phyloP scores from a whole-genome alignment of 2,888 invertebrate genomes.

The Monopis laevigella region DNA sequence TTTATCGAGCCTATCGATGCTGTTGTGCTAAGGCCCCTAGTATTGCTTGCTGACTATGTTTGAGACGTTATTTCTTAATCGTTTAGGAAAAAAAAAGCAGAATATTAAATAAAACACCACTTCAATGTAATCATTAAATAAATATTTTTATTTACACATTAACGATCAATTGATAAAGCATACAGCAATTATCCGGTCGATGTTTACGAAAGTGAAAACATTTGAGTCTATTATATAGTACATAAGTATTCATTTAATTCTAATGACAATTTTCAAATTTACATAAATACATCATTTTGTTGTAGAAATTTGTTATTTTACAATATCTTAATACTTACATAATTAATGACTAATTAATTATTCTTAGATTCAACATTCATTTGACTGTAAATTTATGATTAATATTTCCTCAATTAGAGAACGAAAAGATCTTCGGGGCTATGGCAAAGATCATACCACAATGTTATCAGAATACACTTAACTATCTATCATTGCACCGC shows the following conservation, averaged over 20 bases:
- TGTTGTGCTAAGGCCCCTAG: too few relatives aligned
- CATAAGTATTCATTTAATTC: slow-evolving; percentile 19
- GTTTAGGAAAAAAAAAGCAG: too few relatives aligned
- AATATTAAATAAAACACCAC: slow-evolving; percentile 40
- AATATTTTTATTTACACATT: slow-evolving; percentile 65
- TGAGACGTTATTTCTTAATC: too few relatives aligned
- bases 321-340: slow-evolving; percentile 21
- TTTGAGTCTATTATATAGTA: slow-evolving; percentile 19
- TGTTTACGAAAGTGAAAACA: slow-evolving; percentile 41
- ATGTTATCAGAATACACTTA: too few relatives aligned
- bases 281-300: slow-evolving; percentile 57
- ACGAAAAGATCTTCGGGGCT: too few relatives aligned
- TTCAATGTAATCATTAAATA: slow-evolving; percentile 52
- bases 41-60: background rate
- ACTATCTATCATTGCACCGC: slow-evolving; percentile 59
- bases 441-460: too few relatives aligned
- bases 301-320: slow-evolving; percentile 45
- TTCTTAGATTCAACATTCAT: background rate
- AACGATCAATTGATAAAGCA: slow-evolving; percentile 49
- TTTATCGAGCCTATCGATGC: too few relatives aligned
- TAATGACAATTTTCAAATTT: slow-evolving; percentile 34
- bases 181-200: slow-evolving; percentile 40
- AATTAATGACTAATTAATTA: slow-evolving; percentile 25
- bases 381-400: background rate
- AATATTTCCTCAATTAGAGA: too few relatives aligned